These are phyloP conservation scores for Limnothrissa miodon DNA, from an alignment of 2,113 vertebrate species.

Conservation along the genomic window DNA sequence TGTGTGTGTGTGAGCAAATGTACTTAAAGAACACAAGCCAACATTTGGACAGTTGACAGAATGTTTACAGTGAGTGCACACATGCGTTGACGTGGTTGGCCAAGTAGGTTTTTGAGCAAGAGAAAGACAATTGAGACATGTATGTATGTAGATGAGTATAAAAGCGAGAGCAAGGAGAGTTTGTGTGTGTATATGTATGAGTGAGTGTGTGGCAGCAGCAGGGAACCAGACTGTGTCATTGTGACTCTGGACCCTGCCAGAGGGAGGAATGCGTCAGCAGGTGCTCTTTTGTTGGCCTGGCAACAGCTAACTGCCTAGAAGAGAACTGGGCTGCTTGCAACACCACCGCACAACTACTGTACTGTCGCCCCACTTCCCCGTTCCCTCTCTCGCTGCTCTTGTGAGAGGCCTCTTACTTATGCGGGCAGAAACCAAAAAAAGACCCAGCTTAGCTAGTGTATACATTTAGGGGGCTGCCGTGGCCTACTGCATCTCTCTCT, in stretches of 20 bases:
- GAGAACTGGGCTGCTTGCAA: not conserved
- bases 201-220: constrained; percentile 27
- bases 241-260: constrained; percentile 15
- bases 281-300: constrained; percentile 41
- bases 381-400: not conserved
- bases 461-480: not conserved
- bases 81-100: not conserved
- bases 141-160: not conserved
- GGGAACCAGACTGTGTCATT: constrained; percentile 20
- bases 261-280: constrained; percentile 28
- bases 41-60: not conserved
- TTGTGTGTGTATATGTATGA: constrained; percentile 12
- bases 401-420: not conserved
- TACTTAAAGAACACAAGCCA: not conserved
- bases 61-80: not conserved
- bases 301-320: constrained; percentile 27
- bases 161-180: not conserved
- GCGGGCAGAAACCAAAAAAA: not conserved
- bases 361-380: not conserved
- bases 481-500: too few relatives aligned
- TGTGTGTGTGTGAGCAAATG: constrained; percentile 5
- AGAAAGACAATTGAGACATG: not conserved
- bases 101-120: not conserved
- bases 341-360: not conserved
- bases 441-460: not conserved